Evolutionary conservation across 2,888 invertebrate genomes (phyloP).

Genomic region (Phyllotreta cruciferae): DNA sequence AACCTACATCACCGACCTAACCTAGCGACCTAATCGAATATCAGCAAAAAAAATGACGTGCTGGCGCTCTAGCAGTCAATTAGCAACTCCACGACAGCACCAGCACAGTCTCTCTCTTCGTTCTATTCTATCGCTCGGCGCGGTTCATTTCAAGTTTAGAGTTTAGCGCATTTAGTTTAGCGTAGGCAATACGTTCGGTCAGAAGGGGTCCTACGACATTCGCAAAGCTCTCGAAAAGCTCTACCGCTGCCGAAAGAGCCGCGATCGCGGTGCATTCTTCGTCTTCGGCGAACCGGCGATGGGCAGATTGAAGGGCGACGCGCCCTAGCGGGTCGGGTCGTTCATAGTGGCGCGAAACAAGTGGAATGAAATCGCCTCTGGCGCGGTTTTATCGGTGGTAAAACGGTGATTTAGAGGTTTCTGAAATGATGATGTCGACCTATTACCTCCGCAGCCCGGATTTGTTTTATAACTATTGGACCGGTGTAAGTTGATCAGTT

Average conservation of each 20-base stretch:
- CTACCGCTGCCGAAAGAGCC: neutral
- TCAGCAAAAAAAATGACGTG: neutral
- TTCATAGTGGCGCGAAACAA: neutral
- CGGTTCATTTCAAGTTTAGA: constrained; percentile 5
- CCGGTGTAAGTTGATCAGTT: constrained; percentile 41
- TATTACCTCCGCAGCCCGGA: constrained; percentile 36
- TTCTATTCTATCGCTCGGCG: constrained; percentile 7
- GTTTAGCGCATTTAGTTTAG: constrained; percentile 8
- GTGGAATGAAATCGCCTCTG: constrained; percentile 28
- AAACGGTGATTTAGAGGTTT: constrained; percentile 42
- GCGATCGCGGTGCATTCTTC: neutral
- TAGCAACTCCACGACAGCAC: neutral
- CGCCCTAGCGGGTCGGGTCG: neutral
- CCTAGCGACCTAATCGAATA: no score
- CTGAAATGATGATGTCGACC: constrained; percentile 34
- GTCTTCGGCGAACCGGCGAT: neutral
- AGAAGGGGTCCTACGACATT: constrained; percentile 2
- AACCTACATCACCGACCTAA: no score
- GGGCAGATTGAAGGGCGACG: neutral
- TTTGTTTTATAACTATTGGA: constrained; percentile 45
- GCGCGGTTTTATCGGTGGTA: constrained; percentile 43
- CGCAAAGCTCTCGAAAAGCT: constrained; percentile 7
- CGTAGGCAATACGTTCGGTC: constrained; percentile 18
- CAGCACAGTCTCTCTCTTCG: constrained; percentile 5
- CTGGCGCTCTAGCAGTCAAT: constrained; percentile 2